Conservation (phyloP, 2,797 vertebrate genomes). For the Catharus ustulatus region DNA sequence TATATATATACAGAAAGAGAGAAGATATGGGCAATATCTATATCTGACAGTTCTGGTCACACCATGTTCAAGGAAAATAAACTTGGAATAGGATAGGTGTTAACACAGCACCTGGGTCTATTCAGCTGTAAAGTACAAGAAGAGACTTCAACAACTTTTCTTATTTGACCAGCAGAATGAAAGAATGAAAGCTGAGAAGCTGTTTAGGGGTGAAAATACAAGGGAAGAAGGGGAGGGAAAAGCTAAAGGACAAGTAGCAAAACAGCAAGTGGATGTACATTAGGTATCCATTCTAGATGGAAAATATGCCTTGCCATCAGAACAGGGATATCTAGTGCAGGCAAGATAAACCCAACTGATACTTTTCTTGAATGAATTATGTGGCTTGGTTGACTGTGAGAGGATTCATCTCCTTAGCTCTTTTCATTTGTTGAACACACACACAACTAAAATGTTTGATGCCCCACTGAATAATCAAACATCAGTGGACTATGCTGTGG, state of each 20-base stretch:
- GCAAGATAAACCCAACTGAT: background rate
- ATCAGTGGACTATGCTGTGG: background rate
- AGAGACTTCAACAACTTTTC: background rate
- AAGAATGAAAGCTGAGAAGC: background rate
- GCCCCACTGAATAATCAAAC: background rate
- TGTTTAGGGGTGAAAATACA: background rate
- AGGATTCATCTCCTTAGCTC: background rate
- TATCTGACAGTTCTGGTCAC: background rate
- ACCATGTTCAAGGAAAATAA: background rate
- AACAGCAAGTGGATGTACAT: background rate
- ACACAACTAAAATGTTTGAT: background rate
- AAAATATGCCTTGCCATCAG: background rate
- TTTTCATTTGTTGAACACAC: background rate
- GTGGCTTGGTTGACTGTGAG: background rate
- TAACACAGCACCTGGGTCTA: background rate
- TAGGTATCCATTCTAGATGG: background rate
- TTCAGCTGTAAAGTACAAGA: background rate
- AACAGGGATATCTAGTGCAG: background rate
- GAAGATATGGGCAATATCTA: background rate
- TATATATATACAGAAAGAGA: too few relatives aligned
- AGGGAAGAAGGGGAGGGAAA: background rate
- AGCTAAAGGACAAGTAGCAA: background rate
- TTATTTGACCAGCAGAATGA: background rate
- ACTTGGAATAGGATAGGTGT: background rate
- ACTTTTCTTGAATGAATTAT: background rate